phyloP scores from a whole-genome alignment of 2,797 vertebrate genomes.

The Somateria mollissima region DNA sequence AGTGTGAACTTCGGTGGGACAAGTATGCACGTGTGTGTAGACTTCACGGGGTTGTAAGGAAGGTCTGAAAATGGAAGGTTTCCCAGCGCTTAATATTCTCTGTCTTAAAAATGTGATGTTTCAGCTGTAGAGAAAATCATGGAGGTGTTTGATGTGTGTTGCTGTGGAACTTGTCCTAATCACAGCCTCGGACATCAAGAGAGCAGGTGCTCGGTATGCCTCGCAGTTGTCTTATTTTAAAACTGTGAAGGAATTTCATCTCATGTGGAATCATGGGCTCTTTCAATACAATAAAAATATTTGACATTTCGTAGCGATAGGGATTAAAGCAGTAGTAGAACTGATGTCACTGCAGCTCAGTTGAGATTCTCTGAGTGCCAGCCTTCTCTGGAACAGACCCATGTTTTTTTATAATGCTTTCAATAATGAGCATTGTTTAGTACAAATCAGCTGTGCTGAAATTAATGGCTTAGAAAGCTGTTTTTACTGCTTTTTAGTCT shows the following conservation, averaged over 20 bases:
- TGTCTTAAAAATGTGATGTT: background rate
- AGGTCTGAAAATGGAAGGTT: background rate
- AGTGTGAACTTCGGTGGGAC: background rate
- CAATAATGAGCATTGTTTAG: slow-evolving; percentile 75
- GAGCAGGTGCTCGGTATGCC: accelerated
- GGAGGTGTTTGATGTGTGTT: background rate
- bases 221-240: background rate
- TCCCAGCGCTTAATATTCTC: background rate
- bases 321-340: slow-evolving; percentile 51
- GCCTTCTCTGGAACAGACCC: slow-evolving; percentile 47
- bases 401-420: slow-evolving; percentile 57
- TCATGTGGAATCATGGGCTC: accelerated
- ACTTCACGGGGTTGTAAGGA: background rate
- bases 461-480: slow-evolving; percentile 75
- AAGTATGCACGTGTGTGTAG: accelerated
- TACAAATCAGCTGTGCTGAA: slow-evolving; percentile 75
- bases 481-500: slow-evolving; percentile 67
- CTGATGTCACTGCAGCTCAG: slow-evolving; percentile 46
- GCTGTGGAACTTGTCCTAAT: background rate
- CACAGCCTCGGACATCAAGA: accelerated
- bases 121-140: background rate
- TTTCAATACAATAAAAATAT: slow-evolving; percentile 23
- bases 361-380: slow-evolving; percentile 32
- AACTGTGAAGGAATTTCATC: background rate
- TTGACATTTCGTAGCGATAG: slow-evolving; percentile 47